phyloP scores from a whole-genome alignment of 2,888 invertebrate genomes.

The Ophonus ardosiacus region DNA sequence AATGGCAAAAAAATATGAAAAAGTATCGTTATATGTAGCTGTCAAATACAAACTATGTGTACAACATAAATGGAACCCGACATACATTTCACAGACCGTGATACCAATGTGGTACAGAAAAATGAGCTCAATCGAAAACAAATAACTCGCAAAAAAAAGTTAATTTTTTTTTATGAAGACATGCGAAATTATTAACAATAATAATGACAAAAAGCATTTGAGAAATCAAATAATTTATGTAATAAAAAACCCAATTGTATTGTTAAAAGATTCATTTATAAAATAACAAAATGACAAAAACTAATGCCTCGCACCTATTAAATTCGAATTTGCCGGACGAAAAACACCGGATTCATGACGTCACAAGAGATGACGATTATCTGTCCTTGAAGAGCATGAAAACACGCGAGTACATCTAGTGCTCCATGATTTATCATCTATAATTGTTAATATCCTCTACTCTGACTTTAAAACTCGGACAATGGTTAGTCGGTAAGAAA shows the following conservation, averaged over 20 bases:
- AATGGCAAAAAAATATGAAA: too few relatives aligned
- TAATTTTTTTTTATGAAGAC: too few relatives aligned
- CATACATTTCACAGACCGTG: too few relatives aligned
- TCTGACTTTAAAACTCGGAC: slow-evolving; percentile 38
- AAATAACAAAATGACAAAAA: slow-evolving; percentile 53
- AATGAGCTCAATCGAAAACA: too few relatives aligned
- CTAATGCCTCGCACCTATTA: slow-evolving; percentile 53
- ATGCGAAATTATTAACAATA: slow-evolving; percentile 14
- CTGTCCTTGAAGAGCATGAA: slow-evolving; percentile 56
- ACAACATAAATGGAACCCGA: too few relatives aligned
- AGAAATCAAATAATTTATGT: slow-evolving; percentile 50
- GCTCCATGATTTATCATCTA: slow-evolving; percentile 63
- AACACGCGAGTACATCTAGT: slow-evolving; percentile 60
- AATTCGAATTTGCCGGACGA: slow-evolving; percentile 58
- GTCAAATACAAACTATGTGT: too few relatives aligned
- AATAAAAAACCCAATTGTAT: slow-evolving; percentile 48
- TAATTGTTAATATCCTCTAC: slow-evolving; percentile 63
- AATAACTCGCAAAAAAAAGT: too few relatives aligned
- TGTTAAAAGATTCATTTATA: slow-evolving; percentile 44
- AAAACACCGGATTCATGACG: slow-evolving; percentile 60
- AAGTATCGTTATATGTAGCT: too few relatives aligned
- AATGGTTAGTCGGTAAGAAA: slow-evolving; percentile 52
- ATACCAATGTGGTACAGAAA: too few relatives aligned
- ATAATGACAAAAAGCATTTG: slow-evolving; percentile 18
- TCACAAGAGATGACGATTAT: slow-evolving; percentile 51